Evolutionary conservation across 2,797 vertebrate genomes (phyloP).

Genomic region (Peromyscus aztecus): DNA sequence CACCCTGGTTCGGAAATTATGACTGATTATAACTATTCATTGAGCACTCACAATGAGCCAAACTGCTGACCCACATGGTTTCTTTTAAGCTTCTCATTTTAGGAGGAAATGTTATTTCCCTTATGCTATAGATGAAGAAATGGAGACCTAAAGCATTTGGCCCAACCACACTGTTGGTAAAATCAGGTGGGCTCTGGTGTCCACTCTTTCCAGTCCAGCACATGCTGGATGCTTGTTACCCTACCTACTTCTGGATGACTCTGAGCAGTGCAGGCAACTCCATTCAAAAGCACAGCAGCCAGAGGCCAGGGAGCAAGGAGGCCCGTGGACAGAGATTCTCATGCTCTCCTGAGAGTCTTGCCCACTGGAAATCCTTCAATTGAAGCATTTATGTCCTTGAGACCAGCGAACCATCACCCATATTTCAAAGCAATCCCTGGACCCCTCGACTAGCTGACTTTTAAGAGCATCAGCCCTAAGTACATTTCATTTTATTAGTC

Average conservation of each 20-base stretch:
- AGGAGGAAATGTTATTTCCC: background rate
- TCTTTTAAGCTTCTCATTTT: background rate
- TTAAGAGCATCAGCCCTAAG: background rate
- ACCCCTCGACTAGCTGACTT: background rate
- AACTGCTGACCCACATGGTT: background rate
- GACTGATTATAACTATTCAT: background rate
- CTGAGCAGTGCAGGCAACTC: background rate
- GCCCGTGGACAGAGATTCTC: background rate
- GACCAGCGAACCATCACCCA: no score
- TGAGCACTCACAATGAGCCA: background rate
- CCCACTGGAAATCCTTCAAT: background rate
- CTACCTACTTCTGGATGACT: background rate
- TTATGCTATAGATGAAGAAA: background rate
- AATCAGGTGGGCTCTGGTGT: background rate
- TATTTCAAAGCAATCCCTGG: background rate
- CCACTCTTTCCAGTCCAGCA: background rate
- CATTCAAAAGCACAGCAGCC: background rate
- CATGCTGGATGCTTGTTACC: no score
- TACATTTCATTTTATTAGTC: background rate
- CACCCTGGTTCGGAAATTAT: background rate
- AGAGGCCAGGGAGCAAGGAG: accelerated
- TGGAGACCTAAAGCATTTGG: background rate
- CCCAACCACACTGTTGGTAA: no score
- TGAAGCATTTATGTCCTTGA: background rate
- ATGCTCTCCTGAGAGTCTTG: background rate